phyloP scores from a whole-genome alignment of 2,113 vertebrate species.

The Myocastor coypus region DNA sequence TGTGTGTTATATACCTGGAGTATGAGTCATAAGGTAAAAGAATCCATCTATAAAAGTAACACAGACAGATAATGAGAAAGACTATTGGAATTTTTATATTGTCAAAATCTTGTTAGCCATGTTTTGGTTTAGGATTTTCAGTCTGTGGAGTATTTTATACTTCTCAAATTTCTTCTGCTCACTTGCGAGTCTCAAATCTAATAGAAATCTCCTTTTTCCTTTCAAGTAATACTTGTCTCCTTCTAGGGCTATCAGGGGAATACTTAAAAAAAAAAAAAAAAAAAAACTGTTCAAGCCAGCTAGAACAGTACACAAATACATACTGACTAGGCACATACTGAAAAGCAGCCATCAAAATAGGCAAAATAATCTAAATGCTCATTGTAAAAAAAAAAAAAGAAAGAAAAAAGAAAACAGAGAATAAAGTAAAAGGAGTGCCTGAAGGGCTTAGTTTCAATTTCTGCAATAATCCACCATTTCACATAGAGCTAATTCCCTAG shows the following conservation, averaged over 20 bases:
- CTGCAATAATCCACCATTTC: slow-evolving; percentile 77
- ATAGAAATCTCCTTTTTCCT: slow-evolving; percentile 82
- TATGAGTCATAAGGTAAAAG: neutral
- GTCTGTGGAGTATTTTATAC: slow-evolving; percentile 79
- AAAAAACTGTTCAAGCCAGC: slow-evolving; percentile 74
- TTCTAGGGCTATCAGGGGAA: slow-evolving; percentile 80
- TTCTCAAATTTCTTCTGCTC: slow-evolving; percentile 81
- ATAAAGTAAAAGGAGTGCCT: slow-evolving; percentile 66
- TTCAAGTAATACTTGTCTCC: slow-evolving; percentile 83
- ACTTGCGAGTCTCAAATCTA: slow-evolving; percentile 81
- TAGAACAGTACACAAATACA: slow-evolving; percentile 69
- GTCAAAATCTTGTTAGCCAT: slow-evolving; percentile 74
- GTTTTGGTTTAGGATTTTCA: slow-evolving; percentile 77
- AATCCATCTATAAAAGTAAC: slow-evolving; percentile 44
- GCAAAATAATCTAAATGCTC: slow-evolving; percentile 65
- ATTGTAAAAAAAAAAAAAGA: slow-evolving; percentile 63
- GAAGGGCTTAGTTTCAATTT: slow-evolving; percentile 77
- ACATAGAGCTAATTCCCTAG: slow-evolving; percentile 74
- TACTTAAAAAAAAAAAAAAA: slow-evolving; percentile 72
- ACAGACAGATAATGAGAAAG: slow-evolving; percentile 51
- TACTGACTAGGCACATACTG: slow-evolving; percentile 38
- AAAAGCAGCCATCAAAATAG: slow-evolving; percentile 60
- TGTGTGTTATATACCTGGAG: neutral
- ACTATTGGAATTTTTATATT: slow-evolving; percentile 71
- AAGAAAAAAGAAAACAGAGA: slow-evolving; percentile 58